A percentile compares a stretch with the other conserved stretches of the same genome.
Conservation (phyloP, 2,113 vertebrate genomes). For the Mobula hypostoma region DNA sequence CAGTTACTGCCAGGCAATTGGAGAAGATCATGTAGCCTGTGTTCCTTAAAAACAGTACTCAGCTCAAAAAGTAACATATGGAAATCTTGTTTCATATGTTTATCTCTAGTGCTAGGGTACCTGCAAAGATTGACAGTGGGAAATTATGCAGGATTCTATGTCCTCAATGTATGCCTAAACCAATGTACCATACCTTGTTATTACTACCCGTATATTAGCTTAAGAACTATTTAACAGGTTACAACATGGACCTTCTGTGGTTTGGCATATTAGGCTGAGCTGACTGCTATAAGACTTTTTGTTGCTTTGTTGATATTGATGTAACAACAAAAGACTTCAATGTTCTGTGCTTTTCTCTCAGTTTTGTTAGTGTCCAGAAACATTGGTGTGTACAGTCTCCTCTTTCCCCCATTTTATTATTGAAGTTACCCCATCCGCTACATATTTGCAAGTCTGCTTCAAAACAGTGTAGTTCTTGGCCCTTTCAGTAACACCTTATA, state of each 20-base stretch:
- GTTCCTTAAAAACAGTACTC: not conserved
- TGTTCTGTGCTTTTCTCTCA: not conserved
- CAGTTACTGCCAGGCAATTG: not conserved
- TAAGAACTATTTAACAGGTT: too few relatives aligned
- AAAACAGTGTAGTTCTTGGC: not conserved
- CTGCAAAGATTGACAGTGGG: not conserved
- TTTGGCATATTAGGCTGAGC: too few relatives aligned
- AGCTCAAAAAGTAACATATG: not conserved
- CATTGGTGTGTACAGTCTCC: not conserved
- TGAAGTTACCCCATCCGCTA: not conserved
- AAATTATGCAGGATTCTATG: not conserved
- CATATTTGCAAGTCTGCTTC: not conserved
- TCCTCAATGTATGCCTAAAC: not conserved
- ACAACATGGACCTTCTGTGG: too few relatives aligned
- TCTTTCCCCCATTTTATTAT: not conserved
- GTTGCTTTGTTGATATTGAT: not conserved
- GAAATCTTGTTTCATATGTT: not conserved
- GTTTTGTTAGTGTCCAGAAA: not conserved
- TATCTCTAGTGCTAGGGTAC: too few relatives aligned
- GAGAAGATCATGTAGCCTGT: not conserved
- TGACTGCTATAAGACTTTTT: too few relatives aligned
- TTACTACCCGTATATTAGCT: too few relatives aligned
- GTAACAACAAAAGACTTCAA: not conserved
- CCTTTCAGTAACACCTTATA: too few relatives aligned
- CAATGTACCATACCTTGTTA: too few relatives aligned